A percentile compares a stretch with the other conserved stretches of the same genome.
Conservation (phyloP, 2,113 vertebrate species). For the Neodon shergylaensis region DNA sequence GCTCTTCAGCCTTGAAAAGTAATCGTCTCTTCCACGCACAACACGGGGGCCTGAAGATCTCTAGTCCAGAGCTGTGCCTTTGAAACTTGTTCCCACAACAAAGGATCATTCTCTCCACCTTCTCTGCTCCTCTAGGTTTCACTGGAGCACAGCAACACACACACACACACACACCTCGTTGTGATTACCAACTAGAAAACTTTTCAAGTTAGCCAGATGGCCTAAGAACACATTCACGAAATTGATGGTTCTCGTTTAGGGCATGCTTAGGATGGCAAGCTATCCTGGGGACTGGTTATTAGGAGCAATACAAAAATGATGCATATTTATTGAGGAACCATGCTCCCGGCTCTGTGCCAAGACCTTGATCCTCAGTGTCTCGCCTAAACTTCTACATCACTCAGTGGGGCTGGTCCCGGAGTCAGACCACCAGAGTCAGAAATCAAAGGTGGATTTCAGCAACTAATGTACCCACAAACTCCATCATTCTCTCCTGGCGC, state of each 20-base stretch:
- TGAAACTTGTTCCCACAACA: conserved; percentile 69
- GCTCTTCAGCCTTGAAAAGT: conserved; percentile 74
- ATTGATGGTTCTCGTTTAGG: background rate
- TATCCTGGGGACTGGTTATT: background rate
- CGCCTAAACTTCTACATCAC: background rate
- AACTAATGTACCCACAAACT: background rate
- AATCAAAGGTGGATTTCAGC: background rate
- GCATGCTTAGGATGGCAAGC: background rate
- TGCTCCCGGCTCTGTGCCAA: background rate
- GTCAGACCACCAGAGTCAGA: background rate
- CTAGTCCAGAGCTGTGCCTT: conserved; percentile 44
- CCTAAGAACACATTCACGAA: background rate
- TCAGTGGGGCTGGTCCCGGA: background rate
- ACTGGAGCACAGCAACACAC: background rate
- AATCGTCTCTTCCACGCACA: conserved; percentile 71
- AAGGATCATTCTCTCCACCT: conserved; percentile 28
- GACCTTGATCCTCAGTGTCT: background rate
- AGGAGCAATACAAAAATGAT: background rate
- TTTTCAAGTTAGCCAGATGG: background rate
- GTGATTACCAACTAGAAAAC: conserved; percentile 55
- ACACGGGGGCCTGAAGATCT: conserved; percentile 52
- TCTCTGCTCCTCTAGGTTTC: conserved; percentile 40
- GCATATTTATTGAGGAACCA: background rate
- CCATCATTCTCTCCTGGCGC: fast-evolving
- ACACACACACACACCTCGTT: background rate